Percentiles rank a stretch among this genome's conserved stretches.
Conservation (phyloP, 2,113 vertebrate species). For the Phaetusa simplex region DNA sequence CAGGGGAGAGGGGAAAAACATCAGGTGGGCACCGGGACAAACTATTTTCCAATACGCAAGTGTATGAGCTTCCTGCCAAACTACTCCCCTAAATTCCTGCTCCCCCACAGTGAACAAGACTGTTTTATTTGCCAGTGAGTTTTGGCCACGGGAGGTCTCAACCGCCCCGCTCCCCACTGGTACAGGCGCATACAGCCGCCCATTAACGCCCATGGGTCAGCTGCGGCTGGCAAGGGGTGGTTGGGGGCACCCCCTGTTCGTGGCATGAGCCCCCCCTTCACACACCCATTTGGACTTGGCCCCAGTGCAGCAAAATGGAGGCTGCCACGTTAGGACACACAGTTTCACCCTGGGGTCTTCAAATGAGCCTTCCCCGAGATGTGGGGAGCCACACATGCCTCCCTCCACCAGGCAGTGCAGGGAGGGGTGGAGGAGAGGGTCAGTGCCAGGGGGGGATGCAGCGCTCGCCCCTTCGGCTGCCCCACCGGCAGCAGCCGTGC, state of each 20-base stretch:
- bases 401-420: not conserved
- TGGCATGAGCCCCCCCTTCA: not conserved
- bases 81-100: not conserved
- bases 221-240: not conserved
- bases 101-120: not conserved
- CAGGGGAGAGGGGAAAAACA: not conserved
- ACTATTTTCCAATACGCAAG: not conserved
- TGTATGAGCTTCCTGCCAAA: not conserved
- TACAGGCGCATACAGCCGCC: not conserved
- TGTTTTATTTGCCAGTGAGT: not conserved
- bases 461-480: not conserved
- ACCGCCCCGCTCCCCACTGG: fast-evolving
- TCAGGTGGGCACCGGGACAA: not conserved
- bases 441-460: not conserved
- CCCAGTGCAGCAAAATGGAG: not conserved
- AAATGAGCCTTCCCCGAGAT: not conserved
- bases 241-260: fast-evolving
- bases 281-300: not conserved
- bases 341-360: not conserved
- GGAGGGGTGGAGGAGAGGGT: not conserved
- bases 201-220: fast-evolving
- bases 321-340: not conserved
- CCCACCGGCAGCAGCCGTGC: not conserved
- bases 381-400: fast-evolving
- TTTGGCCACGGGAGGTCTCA: not conserved